Conservation (phyloP, 2,888 invertebrate genomes). For the Psylliodes chrysocephalus region DNA sequence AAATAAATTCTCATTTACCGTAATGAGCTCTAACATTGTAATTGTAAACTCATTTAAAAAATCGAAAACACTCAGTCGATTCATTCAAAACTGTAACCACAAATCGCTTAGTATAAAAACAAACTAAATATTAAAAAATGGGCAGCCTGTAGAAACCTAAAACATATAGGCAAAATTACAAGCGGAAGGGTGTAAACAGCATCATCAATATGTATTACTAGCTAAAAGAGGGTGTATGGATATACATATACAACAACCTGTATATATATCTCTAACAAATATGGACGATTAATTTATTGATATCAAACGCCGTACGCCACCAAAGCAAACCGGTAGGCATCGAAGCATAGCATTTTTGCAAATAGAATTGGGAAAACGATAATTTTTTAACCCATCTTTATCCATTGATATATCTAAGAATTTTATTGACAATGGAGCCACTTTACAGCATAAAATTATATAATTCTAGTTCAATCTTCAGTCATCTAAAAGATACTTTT, state of each 20-base stretch:
- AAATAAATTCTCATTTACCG: too few species aligned
- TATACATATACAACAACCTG: conserved; percentile 53
- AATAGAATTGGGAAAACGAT: conserved; percentile 1
- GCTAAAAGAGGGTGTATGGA: conserved; percentile 54
- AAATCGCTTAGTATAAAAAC: conserved; percentile 17
- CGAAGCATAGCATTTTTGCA: conserved; percentile 11
- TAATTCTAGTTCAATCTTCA: too few species aligned
- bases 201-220: conserved; percentile 48
- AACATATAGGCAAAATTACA: conserved; percentile 38
- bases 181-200: conserved; percentile 44
- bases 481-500: too few species aligned
- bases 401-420: background rate
- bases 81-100: background rate
- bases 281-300: conserved; percentile 63
- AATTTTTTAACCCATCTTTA: background rate
- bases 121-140: conserved; percentile 32
- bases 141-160: conserved; percentile 33
- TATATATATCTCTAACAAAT: conserved; percentile 58
- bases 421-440: too few species aligned
- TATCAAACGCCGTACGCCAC: conserved; percentile 51
- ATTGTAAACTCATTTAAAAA: conserved; percentile 7
- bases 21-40: too few species aligned
- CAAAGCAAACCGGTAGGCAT: conserved; percentile 29
- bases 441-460: too few species aligned
- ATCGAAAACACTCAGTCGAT: conserved; percentile 1